Evolutionary conservation across 2,888 invertebrate species (phyloP).

Genomic region (Adelphocoris suturalis): DNA sequence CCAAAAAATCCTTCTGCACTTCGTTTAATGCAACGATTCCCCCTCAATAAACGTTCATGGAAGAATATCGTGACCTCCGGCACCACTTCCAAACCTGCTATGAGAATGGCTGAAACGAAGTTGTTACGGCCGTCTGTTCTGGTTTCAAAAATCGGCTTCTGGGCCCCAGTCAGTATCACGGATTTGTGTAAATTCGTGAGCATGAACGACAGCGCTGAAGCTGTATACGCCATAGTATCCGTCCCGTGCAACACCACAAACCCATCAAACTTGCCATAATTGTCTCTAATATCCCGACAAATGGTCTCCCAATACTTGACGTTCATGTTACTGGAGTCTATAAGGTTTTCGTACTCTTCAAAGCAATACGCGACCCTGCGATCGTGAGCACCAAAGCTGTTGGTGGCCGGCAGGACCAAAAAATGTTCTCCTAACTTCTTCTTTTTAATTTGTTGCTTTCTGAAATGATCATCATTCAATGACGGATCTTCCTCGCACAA

Average conservation of each 20-base stretch:
- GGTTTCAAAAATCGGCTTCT: conserved; percentile 96
- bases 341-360: conserved; percentile 90
- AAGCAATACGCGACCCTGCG: conserved; percentile 87
- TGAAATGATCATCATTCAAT: background rate
- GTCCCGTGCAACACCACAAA: conserved; percentile 98
- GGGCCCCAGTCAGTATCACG: conserved; percentile 93
- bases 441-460: background rate
- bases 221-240: conserved; percentile 96
- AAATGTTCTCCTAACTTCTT: background rate
- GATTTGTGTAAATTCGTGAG: conserved; percentile 96
- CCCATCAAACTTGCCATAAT: conserved; percentile 89
- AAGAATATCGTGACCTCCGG: conserved; percentile 95
- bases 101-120: conserved; percentile 91
- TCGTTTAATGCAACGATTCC: conserved; percentile 91
- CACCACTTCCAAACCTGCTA: conserved; percentile 92
- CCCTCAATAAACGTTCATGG: conserved; percentile 91
- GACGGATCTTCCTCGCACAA: conserved; percentile 3
- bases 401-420: conserved; percentile 53
- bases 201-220: conserved; percentile 97
- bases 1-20: conserved; percentile 87
- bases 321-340: conserved; percentile 97
- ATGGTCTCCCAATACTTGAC: conserved; percentile 94
- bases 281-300: conserved; percentile 91
- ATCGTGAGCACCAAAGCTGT: conserved; percentile 67
- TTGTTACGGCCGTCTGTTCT: conserved; percentile 96